These are phyloP conservation scores for Heterotilapia buettikoferi DNA, from an alignment of 2,113 vertebrate genomes.

Conservation along the genomic window DNA sequence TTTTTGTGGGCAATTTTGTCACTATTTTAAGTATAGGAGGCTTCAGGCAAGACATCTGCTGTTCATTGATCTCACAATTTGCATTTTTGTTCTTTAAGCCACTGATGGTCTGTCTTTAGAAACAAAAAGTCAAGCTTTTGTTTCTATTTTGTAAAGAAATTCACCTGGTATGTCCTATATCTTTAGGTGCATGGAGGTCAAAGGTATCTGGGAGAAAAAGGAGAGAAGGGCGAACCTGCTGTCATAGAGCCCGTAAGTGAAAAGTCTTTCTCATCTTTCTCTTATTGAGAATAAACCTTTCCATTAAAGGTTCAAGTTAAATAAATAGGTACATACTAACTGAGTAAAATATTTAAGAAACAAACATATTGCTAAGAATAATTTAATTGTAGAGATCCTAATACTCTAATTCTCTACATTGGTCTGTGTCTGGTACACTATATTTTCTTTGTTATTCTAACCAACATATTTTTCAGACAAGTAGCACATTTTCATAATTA, in stretches of 20 bases:
- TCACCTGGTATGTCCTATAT: constrained; percentile 6
- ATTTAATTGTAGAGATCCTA: not conserved
- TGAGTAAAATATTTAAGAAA: not conserved
- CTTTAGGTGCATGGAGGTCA: constrained; percentile 77
- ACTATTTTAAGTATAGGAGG: not conserved
- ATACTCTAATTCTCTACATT: not conserved
- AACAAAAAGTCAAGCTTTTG: not conserved
- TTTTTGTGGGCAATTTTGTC: not conserved
- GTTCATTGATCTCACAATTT: not conserved
- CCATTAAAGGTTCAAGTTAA: not conserved
- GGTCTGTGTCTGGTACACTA: not conserved
- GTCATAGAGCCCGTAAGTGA: constrained; percentile 93
- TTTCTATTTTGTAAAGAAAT: not conserved
- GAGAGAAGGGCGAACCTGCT: constrained; percentile 94
- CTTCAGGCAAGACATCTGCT: not conserved
- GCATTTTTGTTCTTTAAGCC: not conserved
- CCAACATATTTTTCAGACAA: not conserved
- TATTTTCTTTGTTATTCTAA: not conserved
- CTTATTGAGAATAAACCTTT: not conserved
- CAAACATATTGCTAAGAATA: not conserved
- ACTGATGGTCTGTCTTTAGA: not conserved
- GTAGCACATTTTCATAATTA: not conserved
- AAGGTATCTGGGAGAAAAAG: constrained; percentile 87
- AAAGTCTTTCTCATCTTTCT: not conserved
- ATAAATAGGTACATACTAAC: not conserved